Base-by-base conservation (phyloP, 2,113 vertebrate genomes). In the Gavia stellata region DNA sequence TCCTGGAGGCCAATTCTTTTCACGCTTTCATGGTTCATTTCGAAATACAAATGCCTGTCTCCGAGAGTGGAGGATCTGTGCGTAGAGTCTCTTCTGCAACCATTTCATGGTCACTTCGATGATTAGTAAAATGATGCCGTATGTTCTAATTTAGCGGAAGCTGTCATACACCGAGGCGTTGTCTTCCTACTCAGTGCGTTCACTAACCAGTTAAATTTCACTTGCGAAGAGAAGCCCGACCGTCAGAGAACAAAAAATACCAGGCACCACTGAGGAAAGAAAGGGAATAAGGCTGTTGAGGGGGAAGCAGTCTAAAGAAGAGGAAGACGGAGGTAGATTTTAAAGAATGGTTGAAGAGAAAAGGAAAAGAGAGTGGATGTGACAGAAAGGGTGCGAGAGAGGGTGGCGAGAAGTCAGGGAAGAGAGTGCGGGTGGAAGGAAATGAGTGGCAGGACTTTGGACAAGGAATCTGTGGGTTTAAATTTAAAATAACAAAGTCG, bases 1-100 rank as follows among this genome's bases (percentile, higher is more conserved):
- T 67, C 17, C 11, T 0, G 0, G n/a, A 45, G 0, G 1, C 28
- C 33, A 14, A 0, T 77, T 63, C 44, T 87, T 75, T 45, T 38
- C 28, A 15, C 36, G 24, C 10, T 17, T 52, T 79, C 10, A 1
- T 42, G 47, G 20, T 40, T 79, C 47, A 16, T 7, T 6, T 47
- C 33, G 29, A 61, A 6, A 47, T 44, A 44, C 29, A 47, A 18
- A 21, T 6, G 8, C 12, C 55, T 21, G 25, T 45, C 34, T 36
- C 56, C 2, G 3, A 1, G 17, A 42, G 36, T 6, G 24, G 36
- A 29, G 12, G 12, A 20, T 55, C 49, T 73, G 26, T 25, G 25
- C 19, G 2, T 8, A 17, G 52, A n/a, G 17, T 16, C 28, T 63
- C 19, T 40, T 75, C 62, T 59, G 53, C 52, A 47, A 14, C 38